Evolutionary conservation across 2,888 invertebrate genomes (phyloP), one percentile per base, ranked within the genome.

Genomic region (Trypoxylon attenuatum): DNA sequence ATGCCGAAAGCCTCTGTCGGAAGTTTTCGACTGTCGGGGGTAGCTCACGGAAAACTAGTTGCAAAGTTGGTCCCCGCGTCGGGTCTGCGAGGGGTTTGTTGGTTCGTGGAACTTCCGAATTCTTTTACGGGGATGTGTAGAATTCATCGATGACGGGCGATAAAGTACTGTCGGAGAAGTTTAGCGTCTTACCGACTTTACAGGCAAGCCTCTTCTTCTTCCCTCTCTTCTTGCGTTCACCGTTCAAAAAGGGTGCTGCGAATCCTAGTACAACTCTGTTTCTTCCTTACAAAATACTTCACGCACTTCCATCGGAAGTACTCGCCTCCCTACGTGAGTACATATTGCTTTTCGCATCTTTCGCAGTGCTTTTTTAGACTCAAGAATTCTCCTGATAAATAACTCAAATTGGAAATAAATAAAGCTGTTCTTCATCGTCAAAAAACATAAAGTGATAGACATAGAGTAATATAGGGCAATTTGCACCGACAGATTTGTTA

Each of bases 61-160:
- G 63, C 54, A n/a, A 73, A 70, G 50, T 74, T 33, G 33, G 13
- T 10, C 33, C 33, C 10, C 33, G n/a, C 33, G 13, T 8, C 33
- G 33, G 33, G n/a, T 52, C 56, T 49, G 47, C 46, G 55, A 51
- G 43, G 54, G 65, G 63, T 62, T 74, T 68, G 68, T 50, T 56
- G 51, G 54, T 47, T 38, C 58, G 39, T 38, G 54, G 45, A 54
- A 71, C 71, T 71, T 74, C 5, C 74, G 54, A 71, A 73, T 74
- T 73, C 74, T 74, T 71, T 68, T 54, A 57, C 56, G 55, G 21
- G 53, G 47, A 57, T 74, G 71, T 58, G 72, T 65, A 68, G 59
- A 69, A 73, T 74, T 76, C 73, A 76, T 69, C 73, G 69, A 76
- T 64, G 63, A 43, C 61, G n/a, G n/a, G 22, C 71, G 69, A 58